Percentiles rank a stretch among this genome's conserved stretches.
Conservation (phyloP, 2,113 vertebrate genomes). For the human (Homo sapiens) region GRCh38 chr12:68700001-68700500, state of each 20-base stretch:
- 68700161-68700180: no score
- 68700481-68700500: slow-evolving; percentile 11
- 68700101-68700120: no score
- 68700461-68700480: neutral
- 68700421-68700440: neutral
- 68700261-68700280: slow-evolving; percentile 21
- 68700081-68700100: no score
- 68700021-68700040: no score
- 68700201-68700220: neutral
- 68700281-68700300: neutral
- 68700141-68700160: no score
- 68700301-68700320: neutral
- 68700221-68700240: neutral
- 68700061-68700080: no score
- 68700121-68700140: no score
- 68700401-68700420: neutral
- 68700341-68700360: neutral
- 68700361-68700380: neutral
- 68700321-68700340: neutral
- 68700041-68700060: no score
- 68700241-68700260: neutral
- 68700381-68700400: slow-evolving; percentile 27
- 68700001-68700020: no score
- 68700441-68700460: neutral
- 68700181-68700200: no score